Percentiles rank a stretch among this genome's conserved stretches.
phyloP scores from a whole-genome alignment of 2,888 invertebrate species.

The Drosophila seclusa region DNA sequence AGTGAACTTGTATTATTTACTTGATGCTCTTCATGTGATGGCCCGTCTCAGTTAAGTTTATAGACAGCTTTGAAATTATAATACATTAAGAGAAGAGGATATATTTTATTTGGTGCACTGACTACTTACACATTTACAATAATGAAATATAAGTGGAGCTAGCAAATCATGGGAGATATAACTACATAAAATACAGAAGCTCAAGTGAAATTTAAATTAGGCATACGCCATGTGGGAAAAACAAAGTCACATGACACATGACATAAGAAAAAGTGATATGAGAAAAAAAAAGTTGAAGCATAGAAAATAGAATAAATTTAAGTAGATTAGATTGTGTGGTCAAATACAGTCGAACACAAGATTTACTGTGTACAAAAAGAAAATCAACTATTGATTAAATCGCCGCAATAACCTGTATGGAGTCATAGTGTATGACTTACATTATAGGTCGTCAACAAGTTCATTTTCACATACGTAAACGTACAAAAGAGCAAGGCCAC shows the following conservation, averaged over 20 bases:
- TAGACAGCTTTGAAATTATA: neutral
- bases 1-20: neutral
- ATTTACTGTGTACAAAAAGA: neutral
- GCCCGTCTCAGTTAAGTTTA: neutral
- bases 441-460: slow-evolving; percentile 30
- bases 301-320: neutral
- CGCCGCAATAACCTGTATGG: slow-evolving; percentile 27
- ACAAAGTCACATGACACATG: neutral
- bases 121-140: neutral
- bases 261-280: neutral
- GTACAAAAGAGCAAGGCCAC: slow-evolving; percentile 20
- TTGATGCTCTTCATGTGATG: neutral
- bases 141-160: neutral
- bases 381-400: slow-evolving; percentile 16
- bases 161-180: neutral
- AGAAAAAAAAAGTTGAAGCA: neutral
- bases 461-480: slow-evolving; percentile 14
- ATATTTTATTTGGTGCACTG: neutral
- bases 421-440: slow-evolving; percentile 12
- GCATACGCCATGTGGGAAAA: neutral
- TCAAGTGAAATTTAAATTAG: neutral
- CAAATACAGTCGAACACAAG: neutral
- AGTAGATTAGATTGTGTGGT: neutral
- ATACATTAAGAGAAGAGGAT: neutral
- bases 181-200: neutral